Conservation (phyloP, 2,888 invertebrate species). For the Andrena haemorrhoa region DNA sequence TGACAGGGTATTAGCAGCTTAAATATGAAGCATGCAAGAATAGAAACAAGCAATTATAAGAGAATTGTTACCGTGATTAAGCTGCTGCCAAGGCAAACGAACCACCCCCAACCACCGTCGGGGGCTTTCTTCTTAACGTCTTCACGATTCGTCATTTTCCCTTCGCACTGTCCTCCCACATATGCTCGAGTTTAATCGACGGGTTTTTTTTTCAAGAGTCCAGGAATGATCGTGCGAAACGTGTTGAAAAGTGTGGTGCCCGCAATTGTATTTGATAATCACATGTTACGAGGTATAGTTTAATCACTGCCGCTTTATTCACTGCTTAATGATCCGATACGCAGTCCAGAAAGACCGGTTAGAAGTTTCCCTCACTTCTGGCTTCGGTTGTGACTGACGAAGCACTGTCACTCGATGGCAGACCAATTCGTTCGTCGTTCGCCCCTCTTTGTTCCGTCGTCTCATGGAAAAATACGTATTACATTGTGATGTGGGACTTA, state of each 20-base stretch:
- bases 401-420: neutral
- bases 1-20: too few relatives aligned
- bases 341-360: slow-evolving; percentile 20
- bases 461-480: slow-evolving; percentile 46
- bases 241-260: neutral
- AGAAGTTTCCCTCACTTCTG: slow-evolving; percentile 49
- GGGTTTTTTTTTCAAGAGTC: neutral
- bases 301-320: slow-evolving; percentile 46
- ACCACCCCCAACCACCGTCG: slow-evolving; percentile 95
- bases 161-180: slow-evolving; percentile 4
- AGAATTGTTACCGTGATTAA: slow-evolving; percentile 91
- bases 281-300: slow-evolving; percentile 29
- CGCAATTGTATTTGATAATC: slow-evolving; percentile 39
- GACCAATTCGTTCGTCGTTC: slow-evolving; percentile 33
- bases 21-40: neutral
- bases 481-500: neutral
- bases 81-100: slow-evolving; percentile 93
- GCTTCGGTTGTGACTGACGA: slow-evolving; percentile 23
- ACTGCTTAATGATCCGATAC: slow-evolving; percentile 43
- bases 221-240: neutral
- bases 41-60: neutral
- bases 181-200: slow-evolving; percentile 16
- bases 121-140: slow-evolving; percentile 86
- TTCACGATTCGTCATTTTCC: slow-evolving; percentile 29
- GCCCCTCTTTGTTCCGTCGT: slow-evolving; percentile 30